Base-by-base conservation (phyloP, 2,888 invertebrate genomes). In the Archaeoteleia sp. region DNA sequence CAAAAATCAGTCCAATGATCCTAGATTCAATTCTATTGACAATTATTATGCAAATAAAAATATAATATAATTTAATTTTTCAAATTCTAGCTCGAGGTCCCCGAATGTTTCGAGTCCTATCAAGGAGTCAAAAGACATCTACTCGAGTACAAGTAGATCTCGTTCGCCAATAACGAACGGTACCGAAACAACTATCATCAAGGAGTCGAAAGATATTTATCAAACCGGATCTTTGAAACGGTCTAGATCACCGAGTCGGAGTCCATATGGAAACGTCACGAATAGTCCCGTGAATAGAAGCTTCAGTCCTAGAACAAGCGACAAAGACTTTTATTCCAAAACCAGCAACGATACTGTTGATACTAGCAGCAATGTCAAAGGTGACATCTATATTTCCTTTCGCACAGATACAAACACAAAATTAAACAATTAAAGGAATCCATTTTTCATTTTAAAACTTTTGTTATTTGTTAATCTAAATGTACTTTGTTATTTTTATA, bases 351-450 rank as follows among this genome's bases (percentile, higher is more conserved):
- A 83, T 0, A 84, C 78, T 48, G 78, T 81, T 7, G 85, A 85
- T 45, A 85, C 84, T 0, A 85, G 80, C 57, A 84, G 84, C 35
- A 85, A 85, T 32, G 85, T 85, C 3, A 76, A 80, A 74, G 81
- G 81, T 81, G 15, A 4, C 7, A 43, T 23, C n/a, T n/a, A n/a
- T n/a, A n/a, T n/a, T n/a, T n/a, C n/a, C n/a, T n/a, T n/a, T n/a
- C n/a, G n/a, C n/a, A n/a, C n/a, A n/a, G n/a, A n/a, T n/a, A n/a
- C n/a, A n/a, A n/a, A n/a, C n/a, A n/a, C n/a, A n/a, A n/a, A n/a
- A n/a, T n/a, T n/a, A n/a, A n/a, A n/a, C n/a, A n/a, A n/a, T n/a
- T n/a, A n/a, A n/a, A n/a, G n/a, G n/a, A n/a, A n/a, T n/a, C n/a
- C n/a, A n/a, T n/a, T n/a, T n/a, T n/a, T n/a, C n/a, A n/a, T n/a